Evolutionary conservation across 2,797 vertebrate genomes (phyloP).

Genomic region (Erethizon dorsatum): DNA sequence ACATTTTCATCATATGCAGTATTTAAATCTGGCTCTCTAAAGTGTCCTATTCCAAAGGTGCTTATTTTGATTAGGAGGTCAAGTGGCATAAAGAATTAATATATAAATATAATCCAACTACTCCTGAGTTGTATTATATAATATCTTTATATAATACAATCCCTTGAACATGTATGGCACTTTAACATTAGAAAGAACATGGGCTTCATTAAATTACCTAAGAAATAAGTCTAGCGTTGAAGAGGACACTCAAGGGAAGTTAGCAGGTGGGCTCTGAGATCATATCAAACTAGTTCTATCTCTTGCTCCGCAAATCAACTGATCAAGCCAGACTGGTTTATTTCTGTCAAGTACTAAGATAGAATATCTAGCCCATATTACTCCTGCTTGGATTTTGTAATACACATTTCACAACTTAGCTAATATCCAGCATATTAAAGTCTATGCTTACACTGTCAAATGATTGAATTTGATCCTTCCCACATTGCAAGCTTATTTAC

Average conservation of each 20-base stretch:
- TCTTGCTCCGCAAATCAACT: neutral
- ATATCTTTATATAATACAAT: neutral
- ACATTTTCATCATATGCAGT: neutral
- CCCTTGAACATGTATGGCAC: neutral
- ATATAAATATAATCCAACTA: neutral
- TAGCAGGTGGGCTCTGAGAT: neutral
- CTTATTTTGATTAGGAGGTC: slow-evolving; percentile 21
- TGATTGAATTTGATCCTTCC: neutral
- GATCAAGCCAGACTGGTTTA: neutral
- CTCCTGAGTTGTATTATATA: neutral
- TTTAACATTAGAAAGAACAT: neutral
- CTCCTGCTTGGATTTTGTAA: neutral
- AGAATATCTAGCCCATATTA: neutral
- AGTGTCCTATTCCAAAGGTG: neutral
- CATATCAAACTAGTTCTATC: neutral
- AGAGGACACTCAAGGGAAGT: neutral
- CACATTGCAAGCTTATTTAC: neutral
- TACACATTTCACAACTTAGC: neutral
- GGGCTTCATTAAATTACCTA: neutral
- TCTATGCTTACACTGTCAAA: neutral
- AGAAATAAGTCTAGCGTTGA: neutral
- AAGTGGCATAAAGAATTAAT: neutral
- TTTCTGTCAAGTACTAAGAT: neutral
- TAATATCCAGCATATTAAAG: neutral
- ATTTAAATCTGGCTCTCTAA: neutral